phyloP scores from a whole-genome alignment of 2,888 invertebrate species.

The Heteromyza rotundicornis region DNA sequence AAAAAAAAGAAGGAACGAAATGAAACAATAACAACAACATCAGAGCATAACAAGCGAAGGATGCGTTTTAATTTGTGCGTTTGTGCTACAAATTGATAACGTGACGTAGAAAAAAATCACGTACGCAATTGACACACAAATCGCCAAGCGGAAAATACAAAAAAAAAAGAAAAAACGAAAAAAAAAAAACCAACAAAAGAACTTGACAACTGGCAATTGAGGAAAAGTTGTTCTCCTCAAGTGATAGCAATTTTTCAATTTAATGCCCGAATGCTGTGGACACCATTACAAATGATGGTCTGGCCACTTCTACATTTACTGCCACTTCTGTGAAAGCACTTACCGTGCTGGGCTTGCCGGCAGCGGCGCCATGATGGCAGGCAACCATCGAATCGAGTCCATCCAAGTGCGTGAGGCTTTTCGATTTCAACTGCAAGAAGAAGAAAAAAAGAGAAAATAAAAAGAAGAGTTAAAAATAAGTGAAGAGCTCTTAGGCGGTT shows the following conservation, averaged over 20 bases:
- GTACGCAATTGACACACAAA: slow-evolving; percentile 19
- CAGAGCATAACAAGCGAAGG: no score
- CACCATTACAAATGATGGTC: neutral
- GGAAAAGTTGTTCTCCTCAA: slow-evolving; percentile 7
- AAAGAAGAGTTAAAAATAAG: neutral
- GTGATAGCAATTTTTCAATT: slow-evolving; percentile 23
- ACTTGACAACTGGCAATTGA: slow-evolving; percentile 8
- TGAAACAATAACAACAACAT: no score
- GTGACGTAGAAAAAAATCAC: slow-evolving; percentile 29
- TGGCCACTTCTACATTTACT: slow-evolving; percentile 25
- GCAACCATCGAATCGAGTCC: slow-evolving; percentile 66
- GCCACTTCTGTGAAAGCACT: slow-evolving; percentile 30
- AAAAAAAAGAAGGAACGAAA: no score
- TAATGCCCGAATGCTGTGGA: slow-evolving; percentile 22
- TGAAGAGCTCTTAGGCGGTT: no score
- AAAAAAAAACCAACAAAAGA: neutral
- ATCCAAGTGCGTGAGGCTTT: slow-evolving; percentile 76
- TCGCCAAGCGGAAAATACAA: slow-evolving; percentile 2
- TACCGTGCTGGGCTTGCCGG: slow-evolving; percentile 19
- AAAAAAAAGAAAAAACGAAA: neutral
- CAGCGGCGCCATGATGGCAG: slow-evolving; percentile 48
- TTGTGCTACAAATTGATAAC: neutral
- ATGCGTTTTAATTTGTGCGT: slow-evolving; percentile 8
- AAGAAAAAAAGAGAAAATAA: slow-evolving; percentile 23
- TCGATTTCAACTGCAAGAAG: slow-evolving; percentile 71